A percentile compares a stretch with the other conserved stretches of the same genome.
These are phyloP conservation scores for Microcebus griseorufus DNA, from an alignment of 2,113 vertebrate species.

Conservation along the genomic window DNA sequence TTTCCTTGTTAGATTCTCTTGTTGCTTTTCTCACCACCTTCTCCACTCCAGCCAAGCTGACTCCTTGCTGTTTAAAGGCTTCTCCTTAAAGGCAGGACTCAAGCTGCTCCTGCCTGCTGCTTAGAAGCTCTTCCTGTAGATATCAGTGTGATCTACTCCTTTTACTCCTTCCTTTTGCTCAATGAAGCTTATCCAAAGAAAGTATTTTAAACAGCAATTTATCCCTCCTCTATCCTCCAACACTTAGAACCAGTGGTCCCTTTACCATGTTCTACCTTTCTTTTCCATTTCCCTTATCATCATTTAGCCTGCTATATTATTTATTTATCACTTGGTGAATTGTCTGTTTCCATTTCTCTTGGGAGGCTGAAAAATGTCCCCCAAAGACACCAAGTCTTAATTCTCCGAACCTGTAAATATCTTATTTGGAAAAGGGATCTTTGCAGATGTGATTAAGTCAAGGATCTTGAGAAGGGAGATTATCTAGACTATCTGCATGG, in stretches of 20 bases:
- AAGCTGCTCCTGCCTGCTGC: rapidly evolving
- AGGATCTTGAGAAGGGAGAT: background rate
- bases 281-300: background rate
- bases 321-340: background rate
- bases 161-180: background rate
- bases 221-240: background rate
- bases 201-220: background rate
- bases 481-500: background rate
- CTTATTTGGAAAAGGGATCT: background rate
- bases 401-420: background rate
- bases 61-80: background rate
- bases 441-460: background rate
- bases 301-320: background rate
- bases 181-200: background rate
- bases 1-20: background rate
- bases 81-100: background rate
- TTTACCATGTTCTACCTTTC: background rate
- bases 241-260: background rate
- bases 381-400: background rate
- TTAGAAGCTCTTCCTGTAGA: background rate
- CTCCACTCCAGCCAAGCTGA: background rate
- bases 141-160: background rate
- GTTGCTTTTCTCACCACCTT: background rate
- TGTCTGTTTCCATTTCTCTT: background rate
- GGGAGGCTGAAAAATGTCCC: background rate